Percentiles rank a stretch among this genome's conserved stretches.
These are phyloP conservation scores for Crax fasciolata DNA, from an alignment of 2,797 vertebrate species.

Conservation along the genomic window DNA sequence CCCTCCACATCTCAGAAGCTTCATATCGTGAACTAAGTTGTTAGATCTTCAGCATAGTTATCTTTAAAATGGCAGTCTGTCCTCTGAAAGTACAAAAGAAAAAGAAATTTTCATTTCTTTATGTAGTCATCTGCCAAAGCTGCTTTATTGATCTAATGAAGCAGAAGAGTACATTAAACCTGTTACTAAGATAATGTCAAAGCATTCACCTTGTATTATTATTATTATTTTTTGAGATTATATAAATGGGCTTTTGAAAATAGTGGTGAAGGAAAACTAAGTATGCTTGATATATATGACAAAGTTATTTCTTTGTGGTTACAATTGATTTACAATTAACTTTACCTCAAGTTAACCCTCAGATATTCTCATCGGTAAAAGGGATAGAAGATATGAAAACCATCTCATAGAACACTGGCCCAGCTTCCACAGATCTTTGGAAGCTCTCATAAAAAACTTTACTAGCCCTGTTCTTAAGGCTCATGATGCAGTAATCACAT, in stretches of 20 bases:
- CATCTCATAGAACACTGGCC: neutral
- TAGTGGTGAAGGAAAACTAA: neutral
- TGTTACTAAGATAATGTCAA: neutral
- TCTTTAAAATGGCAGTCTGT: constrained; percentile 34
- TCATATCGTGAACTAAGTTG: neutral
- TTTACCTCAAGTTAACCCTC: neutral
- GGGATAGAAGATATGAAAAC: neutral
- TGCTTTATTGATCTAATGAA: neutral
- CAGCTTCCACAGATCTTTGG: neutral
- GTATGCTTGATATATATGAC: neutral
- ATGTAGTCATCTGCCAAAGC: neutral
- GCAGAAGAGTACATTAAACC: neutral
- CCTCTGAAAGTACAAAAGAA: neutral
- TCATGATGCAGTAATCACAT: neutral
- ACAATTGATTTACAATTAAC: neutral
- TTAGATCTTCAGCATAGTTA: neutral
- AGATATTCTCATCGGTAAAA: neutral
- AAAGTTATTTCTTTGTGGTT: neutral
- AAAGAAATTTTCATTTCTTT: neutral
- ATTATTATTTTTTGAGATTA: neutral
- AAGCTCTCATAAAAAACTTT: neutral
- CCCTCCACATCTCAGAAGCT: neutral
- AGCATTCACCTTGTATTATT: no score
- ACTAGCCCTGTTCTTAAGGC: neutral
- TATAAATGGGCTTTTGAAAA: neutral